These are phyloP conservation scores for Ciona savignyi DNA, from an alignment of 23 tunicate genomes.

Conservation along the genomic window DNA sequence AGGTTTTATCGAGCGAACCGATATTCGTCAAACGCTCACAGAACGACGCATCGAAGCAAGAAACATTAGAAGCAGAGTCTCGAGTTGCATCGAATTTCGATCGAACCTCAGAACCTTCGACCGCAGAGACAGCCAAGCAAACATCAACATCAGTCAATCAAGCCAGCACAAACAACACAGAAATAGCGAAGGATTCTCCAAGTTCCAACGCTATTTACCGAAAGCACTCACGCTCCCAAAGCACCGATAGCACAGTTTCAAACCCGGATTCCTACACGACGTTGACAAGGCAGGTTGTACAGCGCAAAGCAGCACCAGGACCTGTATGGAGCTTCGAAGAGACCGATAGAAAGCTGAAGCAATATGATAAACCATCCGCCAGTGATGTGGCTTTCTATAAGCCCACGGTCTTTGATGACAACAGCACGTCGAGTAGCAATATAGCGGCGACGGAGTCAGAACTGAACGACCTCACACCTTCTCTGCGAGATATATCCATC, in stretches of 20 bases:
- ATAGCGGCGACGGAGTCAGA: conserved; percentile 1
- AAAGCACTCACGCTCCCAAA: neutral
- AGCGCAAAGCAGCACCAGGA: neutral
- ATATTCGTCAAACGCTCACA: neutral
- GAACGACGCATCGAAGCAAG: neutral
- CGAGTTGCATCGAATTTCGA: neutral
- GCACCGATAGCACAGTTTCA: conserved; percentile 2
- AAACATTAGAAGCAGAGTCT: neutral
- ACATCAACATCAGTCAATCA: neutral
- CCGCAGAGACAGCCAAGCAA: too few species aligned
- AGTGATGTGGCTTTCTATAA: neutral
- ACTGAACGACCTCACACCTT: conserved; percentile 12
- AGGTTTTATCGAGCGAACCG: neutral
- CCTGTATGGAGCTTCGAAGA: conserved; percentile 16
- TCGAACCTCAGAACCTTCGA: neutral
- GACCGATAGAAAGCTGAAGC: conserved; percentile 11
- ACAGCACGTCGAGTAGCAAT: neutral
- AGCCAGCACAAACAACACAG: neutral
- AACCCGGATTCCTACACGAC: neutral
- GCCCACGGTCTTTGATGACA: neutral
- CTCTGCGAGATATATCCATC: conserved; percentile 14
- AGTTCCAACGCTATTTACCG: neutral
- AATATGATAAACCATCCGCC: neutral
- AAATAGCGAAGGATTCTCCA: neutral
- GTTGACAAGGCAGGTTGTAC: neutral